Conservation (phyloP, 1,140 invertebrate genomes). For the Caenorhabditis brenneri region DNA sequence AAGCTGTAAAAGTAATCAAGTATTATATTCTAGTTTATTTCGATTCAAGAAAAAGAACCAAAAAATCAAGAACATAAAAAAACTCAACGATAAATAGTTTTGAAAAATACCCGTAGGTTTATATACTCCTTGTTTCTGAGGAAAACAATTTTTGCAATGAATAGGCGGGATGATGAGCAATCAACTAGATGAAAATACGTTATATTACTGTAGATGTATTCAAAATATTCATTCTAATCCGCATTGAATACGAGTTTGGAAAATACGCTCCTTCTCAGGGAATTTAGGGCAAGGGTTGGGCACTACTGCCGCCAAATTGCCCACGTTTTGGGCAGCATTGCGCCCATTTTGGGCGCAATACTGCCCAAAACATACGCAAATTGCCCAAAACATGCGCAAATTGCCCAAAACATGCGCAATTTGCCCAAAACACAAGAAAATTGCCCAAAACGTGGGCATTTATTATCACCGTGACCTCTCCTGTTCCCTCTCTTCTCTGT, state of each 20-base stretch:
- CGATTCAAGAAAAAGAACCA: not conserved
- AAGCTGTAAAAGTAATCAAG: not conserved
- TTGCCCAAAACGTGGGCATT: too few species aligned
- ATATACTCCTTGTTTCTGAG: not conserved
- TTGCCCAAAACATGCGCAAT: too few species aligned
- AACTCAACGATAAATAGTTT: not conserved
- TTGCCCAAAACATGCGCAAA: too few species aligned
- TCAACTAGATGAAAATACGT: not conserved
- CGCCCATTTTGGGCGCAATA: too few species aligned
- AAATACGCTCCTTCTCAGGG: not conserved
- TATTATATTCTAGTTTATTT: not conserved
- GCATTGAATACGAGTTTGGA: not conserved
- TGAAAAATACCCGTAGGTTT: not conserved
- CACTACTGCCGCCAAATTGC: too few species aligned
- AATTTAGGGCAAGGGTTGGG: too few species aligned
- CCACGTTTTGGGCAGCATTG: too few species aligned
- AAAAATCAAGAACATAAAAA: not conserved
- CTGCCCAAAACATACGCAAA: too few species aligned
- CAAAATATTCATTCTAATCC: not conserved
- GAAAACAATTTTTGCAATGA: not conserved
- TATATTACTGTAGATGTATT: slow-evolving; percentile 3
- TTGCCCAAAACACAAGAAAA: too few species aligned
- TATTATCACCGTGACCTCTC: too few species aligned
- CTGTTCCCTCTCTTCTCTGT: not conserved
- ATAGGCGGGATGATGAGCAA: not conserved